Percentiles rank a stretch among this genome's conserved stretches.
These are phyloP conservation scores for Plectropomus leopardus DNA, from an alignment of 2,113 vertebrate genomes.

Conservation along the genomic window DNA sequence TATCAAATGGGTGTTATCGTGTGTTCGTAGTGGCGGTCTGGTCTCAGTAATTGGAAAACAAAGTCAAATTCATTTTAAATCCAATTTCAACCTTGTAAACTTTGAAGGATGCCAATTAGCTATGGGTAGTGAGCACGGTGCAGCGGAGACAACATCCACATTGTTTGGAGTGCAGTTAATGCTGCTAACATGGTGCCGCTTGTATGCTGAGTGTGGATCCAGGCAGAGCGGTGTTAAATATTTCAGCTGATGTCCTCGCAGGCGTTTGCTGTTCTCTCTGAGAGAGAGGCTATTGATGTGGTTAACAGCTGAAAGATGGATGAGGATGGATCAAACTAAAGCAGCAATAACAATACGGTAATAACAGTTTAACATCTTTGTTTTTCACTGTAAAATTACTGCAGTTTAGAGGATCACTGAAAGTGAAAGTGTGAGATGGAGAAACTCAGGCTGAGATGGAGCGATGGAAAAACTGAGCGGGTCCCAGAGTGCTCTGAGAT, in stretches of 20 bases:
- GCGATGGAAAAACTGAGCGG: slow-evolving; percentile 40
- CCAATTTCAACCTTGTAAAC: slow-evolving; percentile 41
- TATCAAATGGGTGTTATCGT: slow-evolving; percentile 24
- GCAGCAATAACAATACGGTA: slow-evolving; percentile 39
- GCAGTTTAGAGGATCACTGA: not conserved
- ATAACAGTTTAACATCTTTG: slow-evolving; percentile 48
- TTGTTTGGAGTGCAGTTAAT: slow-evolving; percentile 29
- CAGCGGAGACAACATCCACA: slow-evolving; percentile 18
- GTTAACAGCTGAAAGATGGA: slow-evolving; percentile 58
- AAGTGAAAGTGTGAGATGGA: slow-evolving; percentile 23
- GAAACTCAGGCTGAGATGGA: slow-evolving; percentile 14
- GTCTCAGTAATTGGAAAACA: slow-evolving; percentile 41
- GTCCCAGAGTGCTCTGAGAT: slow-evolving; percentile 28
- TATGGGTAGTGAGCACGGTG: not conserved
- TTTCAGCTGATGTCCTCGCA: slow-evolving; percentile 65
- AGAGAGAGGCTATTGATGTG: slow-evolving; percentile 45
- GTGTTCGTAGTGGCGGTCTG: not conserved
- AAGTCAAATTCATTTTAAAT: slow-evolving; percentile 48
- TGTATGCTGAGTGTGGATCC: slow-evolving; percentile 41
- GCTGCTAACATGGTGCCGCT: slow-evolving; percentile 15
- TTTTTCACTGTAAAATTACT: slow-evolving; percentile 16
- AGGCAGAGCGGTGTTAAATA: slow-evolving; percentile 61
- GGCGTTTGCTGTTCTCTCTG: slow-evolving; percentile 40
- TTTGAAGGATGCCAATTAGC: slow-evolving; percentile 50
- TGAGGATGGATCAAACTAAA: slow-evolving; percentile 56